A percentile compares a stretch with the other conserved stretches of the same genome.
Evolutionary conservation across 2,888 invertebrate genomes (phyloP).

Genomic region (Entomobrya proxima): DNA sequence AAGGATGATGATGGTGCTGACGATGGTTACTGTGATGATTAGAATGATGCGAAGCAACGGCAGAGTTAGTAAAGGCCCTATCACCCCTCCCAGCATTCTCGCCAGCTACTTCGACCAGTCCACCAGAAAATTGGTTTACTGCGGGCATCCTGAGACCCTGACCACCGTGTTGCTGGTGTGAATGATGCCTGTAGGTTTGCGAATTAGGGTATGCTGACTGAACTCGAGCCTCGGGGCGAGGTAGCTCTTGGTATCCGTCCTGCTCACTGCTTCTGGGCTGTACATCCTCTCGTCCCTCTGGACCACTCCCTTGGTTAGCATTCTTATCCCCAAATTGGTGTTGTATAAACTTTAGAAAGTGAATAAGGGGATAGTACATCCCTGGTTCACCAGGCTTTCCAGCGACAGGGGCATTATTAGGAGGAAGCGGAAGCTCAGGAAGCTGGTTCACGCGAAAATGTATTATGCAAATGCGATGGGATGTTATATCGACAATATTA

Average conservation of each 20-base stretch:
- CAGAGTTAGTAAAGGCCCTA: conserved; percentile 11
- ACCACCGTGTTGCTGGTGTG: too few species aligned
- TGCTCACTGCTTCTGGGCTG: too few species aligned
- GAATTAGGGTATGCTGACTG: too few species aligned
- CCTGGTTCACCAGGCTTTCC: conserved; percentile 8
- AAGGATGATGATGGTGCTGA: neutral
- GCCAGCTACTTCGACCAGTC: neutral
- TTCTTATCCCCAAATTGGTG: conserved; percentile 9
- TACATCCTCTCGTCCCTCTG: too few species aligned
- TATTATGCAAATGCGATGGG: too few species aligned
- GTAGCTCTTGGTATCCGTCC: too few species aligned
- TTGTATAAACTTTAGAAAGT: conserved; percentile 31
- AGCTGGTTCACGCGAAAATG: neutral
- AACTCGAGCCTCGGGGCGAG: too few species aligned
- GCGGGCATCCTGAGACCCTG: too few species aligned
- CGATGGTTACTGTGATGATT: too few species aligned
- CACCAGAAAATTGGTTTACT: too few species aligned
- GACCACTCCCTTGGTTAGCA: neutral
- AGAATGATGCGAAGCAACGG: neutral
- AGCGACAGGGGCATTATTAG: neutral
- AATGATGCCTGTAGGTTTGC: too few species aligned
- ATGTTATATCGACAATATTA: too few species aligned
- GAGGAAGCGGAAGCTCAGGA: neutral
- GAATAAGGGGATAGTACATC: conserved; percentile 25
- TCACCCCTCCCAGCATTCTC: neutral